phyloP scores from a whole-genome alignment of 1,140 invertebrate genomes.

The Nasonia longicornis region DNA sequence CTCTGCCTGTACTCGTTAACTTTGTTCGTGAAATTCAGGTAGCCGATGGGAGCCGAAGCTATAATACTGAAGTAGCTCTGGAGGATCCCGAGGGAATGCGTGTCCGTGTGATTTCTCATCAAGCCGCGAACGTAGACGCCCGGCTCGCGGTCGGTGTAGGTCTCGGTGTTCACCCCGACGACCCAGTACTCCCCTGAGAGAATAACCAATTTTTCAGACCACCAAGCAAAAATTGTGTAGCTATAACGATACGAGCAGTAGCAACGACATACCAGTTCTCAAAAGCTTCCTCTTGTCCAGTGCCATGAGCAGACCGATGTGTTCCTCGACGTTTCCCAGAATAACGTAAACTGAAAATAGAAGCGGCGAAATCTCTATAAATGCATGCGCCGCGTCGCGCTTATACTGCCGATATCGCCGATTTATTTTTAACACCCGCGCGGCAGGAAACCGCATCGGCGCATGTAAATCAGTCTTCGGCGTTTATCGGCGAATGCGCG shows the following conservation, averaged over 20 bases:
- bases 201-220: slow-evolving; percentile 36
- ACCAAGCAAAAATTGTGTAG: background rate
- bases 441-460: background rate
- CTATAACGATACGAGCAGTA: too few relatives aligned
- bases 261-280: slow-evolving; percentile 73
- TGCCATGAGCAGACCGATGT: slow-evolving; percentile 85
- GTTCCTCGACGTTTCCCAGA: slow-evolving; percentile 89
- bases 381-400: background rate
- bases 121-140: slow-evolving; percentile 82
- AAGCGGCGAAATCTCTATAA: background rate
- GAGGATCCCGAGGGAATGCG: slow-evolving; percentile 73
- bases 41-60: slow-evolving; percentile 77
- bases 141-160: slow-evolving; percentile 82
- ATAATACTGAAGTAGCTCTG: slow-evolving; percentile 81
- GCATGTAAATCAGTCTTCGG: background rate
- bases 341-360: slow-evolving; percentile 89
- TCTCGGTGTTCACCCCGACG: slow-evolving; percentile 89
- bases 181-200: slow-evolving; percentile 87
- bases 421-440: background rate
- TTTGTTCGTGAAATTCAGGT: slow-evolving; percentile 79
- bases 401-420: background rate
- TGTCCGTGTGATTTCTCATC: slow-evolving; percentile 73
- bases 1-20: slow-evolving; percentile 84
- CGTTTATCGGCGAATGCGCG: background rate
- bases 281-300: slow-evolving; percentile 86